Evolutionary conservation across 2,888 invertebrate species (phyloP).

Genomic region (Anorthoa munda): DNA sequence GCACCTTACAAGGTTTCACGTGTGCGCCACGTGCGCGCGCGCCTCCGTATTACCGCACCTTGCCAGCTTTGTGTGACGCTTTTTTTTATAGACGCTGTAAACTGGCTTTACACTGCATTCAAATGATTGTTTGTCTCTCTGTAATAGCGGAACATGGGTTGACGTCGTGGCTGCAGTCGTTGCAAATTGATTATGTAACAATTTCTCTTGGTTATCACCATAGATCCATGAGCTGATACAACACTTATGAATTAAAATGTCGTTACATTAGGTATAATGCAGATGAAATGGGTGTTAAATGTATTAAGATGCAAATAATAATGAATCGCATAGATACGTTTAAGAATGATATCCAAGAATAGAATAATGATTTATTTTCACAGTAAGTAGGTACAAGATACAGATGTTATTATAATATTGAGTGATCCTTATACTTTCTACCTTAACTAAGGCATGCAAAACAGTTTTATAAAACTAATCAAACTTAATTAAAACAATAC

Average conservation of each 20-base stretch:
- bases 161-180: background rate
- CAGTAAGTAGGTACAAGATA: too few species aligned
- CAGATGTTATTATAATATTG: too few species aligned
- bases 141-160: slow-evolving; percentile 4
- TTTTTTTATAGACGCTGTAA: slow-evolving; percentile 55
- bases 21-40: slow-evolving; percentile 78
- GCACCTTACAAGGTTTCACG: slow-evolving; percentile 76
- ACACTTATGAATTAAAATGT: background rate
- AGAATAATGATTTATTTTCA: too few species aligned
- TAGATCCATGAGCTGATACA: too few species aligned
- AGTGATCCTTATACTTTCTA: too few species aligned
- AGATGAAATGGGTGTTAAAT: background rate
- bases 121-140: slow-evolving; percentile 31
- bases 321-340: background rate
- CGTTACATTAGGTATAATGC: background rate
- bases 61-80: slow-evolving; percentile 61
- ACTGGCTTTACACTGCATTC: slow-evolving; percentile 25
- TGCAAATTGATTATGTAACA: background rate
- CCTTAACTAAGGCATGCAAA: too few species aligned
- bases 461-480: too few species aligned
- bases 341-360: background rate
- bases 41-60: slow-evolving; percentile 65
- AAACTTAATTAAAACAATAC: too few species aligned
- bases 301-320: background rate
- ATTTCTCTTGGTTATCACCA: background rate